Base-by-base conservation (phyloP, 2,113 vertebrate genomes). In the Bombycilla garrulus region DNA sequence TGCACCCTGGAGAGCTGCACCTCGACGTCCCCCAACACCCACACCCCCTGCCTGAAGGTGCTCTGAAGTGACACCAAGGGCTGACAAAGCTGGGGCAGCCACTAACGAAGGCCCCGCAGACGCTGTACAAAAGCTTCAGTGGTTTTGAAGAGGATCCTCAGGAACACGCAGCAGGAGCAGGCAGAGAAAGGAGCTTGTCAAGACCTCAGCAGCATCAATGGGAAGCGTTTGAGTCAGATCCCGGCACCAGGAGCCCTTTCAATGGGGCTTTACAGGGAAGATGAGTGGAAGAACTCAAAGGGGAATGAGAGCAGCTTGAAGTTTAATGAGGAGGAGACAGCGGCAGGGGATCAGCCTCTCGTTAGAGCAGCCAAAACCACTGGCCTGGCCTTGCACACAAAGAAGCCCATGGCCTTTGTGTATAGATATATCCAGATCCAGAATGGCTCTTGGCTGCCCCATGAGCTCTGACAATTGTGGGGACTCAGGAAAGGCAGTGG, bases 181-280 rank as follows among this genome's bases (percentile, higher is more conserved):
- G 91, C 73, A 87, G 81, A 94, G 84, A 95, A 94, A 90, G 78
- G 58, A 91, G 87, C 92, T 94, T 94, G 95, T 93, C 81, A 92
- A 85, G 92, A 66, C 62, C 86, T 77, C 71, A 12, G 20, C 82
- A 66, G 78, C 94, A 81, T 94, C 95, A 93, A 92, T 72, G 87
- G 47, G 38, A 80, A 86, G 65, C 9, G 12, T 51, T 56, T 0
- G 42, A 94, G 88, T 78, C 92, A 93, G 94, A 95, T 58, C 82
- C 72, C 4, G 0, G 76, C 85, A 60, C 66, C 82, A 60, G 10
- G 9, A 88, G 82, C 64, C 38, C 77, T 90, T 96, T 93, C 90
- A 90, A 22, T 42, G 51, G 51, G 67, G 79, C 93, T 96, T 82
- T 78, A 62, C 76, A 92, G 76, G 7, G n/a, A 64, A 86, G 88